Conservation (phyloP, 2,797 vertebrate genomes). For the Scyliorhinus canicula region DNA sequence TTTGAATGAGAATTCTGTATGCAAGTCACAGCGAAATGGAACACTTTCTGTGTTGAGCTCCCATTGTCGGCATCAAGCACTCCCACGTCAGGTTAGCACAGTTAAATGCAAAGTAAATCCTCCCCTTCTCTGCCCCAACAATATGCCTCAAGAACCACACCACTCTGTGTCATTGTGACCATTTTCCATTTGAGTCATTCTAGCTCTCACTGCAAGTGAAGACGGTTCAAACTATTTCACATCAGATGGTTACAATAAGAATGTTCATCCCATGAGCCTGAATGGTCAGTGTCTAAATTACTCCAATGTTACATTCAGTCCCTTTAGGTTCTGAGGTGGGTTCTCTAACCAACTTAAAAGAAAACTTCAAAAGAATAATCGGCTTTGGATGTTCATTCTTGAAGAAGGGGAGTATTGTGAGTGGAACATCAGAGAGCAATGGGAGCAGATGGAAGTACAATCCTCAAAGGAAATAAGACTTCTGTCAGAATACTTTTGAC, state of each 20-base stretch:
- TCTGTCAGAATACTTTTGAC: constrained; percentile 17
- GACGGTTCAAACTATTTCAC: background rate
- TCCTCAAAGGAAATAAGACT: constrained; percentile 27
- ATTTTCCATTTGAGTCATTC: background rate
- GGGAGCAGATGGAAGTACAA: background rate
- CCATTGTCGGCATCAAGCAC: background rate
- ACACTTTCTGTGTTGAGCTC: background rate
- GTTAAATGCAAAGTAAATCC: background rate
- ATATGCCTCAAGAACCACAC: background rate
- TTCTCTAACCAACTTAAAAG: background rate
- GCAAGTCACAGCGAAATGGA: background rate
- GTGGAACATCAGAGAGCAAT: constrained; percentile 6
- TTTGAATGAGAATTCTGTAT: background rate
- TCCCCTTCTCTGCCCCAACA: background rate
- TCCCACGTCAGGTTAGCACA: background rate
- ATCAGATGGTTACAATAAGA: background rate
- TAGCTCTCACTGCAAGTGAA: background rate
- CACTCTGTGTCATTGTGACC: background rate
- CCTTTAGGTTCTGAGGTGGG: background rate
- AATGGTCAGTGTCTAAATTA: background rate
- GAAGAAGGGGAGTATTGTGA: background rate
- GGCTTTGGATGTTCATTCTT: constrained; percentile 20
- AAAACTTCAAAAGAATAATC: constrained; percentile 11
- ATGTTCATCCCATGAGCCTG: background rate
- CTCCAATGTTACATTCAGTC: background rate